phyloP scores from a whole-genome alignment of 2,888 invertebrate species.

The Parasteatoda lunata region DNA sequence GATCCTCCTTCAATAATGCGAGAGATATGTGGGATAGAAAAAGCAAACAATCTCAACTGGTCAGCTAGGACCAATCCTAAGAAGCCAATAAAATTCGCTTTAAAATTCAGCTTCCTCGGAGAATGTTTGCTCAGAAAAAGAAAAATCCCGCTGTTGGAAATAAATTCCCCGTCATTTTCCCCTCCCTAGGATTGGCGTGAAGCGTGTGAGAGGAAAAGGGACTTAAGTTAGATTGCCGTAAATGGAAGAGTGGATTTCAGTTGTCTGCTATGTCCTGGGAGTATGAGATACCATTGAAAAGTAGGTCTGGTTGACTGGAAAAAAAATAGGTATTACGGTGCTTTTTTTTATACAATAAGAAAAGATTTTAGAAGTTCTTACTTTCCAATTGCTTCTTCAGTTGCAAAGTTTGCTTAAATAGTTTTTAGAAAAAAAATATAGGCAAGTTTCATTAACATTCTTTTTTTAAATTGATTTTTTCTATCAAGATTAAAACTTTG shows the following conservation, averaged over 20 bases:
- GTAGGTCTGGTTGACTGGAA: too few relatives aligned
- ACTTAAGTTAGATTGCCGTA: neutral
- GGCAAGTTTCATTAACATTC: too few relatives aligned
- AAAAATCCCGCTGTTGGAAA: slow-evolving; percentile 28
- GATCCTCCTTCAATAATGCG: slow-evolving; percentile 20
- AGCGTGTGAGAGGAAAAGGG: neutral
- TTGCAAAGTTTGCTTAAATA: too few relatives aligned
- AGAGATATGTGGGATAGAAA: slow-evolving; percentile 20
- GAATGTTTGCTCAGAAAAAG: slow-evolving; percentile 29
- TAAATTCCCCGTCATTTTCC: slow-evolving; percentile 32
- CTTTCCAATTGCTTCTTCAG: too few relatives aligned
- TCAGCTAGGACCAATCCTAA: slow-evolving; percentile 19
- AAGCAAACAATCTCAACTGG: slow-evolving; percentile 39
- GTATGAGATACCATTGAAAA: neutral
- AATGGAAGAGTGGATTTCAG: neutral
- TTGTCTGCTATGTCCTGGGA: neutral
- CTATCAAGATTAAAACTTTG: too few relatives aligned
- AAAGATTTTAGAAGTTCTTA: too few relatives aligned
- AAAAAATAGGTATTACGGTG: too few relatives aligned
- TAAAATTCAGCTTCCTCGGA: slow-evolving; percentile 26
- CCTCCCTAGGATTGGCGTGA: neutral
- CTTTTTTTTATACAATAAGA: too few relatives aligned
- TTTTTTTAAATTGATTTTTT: too few relatives aligned
- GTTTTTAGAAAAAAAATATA: too few relatives aligned
- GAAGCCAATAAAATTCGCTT: slow-evolving; percentile 43